Base-by-base conservation (phyloP, 2,797 vertebrate species). In the Linurgus olivaceus region DNA sequence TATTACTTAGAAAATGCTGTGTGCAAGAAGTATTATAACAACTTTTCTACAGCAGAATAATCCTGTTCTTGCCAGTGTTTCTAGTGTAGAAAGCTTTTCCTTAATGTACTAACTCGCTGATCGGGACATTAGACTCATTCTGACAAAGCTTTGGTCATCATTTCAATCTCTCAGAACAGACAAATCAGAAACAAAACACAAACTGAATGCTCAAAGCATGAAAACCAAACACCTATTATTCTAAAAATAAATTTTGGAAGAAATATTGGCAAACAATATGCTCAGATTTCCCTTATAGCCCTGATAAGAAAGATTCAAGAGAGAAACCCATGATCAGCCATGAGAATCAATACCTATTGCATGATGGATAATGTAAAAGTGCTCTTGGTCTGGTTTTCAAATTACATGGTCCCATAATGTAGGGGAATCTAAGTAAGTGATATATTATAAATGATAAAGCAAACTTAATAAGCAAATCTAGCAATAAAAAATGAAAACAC, bases 101-200 rank as follows among this genome's bases (percentile, higher is more conserved):
- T 66, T 91, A 31, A 62, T 58, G 17, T 47, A 58, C 13, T 51
- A 59, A 48, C 6, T 29, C 0, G 0, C 47, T 4, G 1, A 50
- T 31, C 5, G 6, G 33, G 52, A 61, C 20, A 51, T 40, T n/a
- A 66, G 38, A 82, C 40, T 73, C 5, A 0, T 58, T 72, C 63
- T 75, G 40, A 68, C 13, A 11, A 44, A 3, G 7, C 70, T 75
- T 54, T 59, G 16, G 28, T 88, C 31, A 47, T 45, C 2, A 33
- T 63, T 86, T 88, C 35, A 68, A 13, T 40, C 17, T 63, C 38
- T 65, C 35, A 28, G 25, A 88, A 72, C 5, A 55, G 10, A 48
- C 4, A 71, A 65, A 81, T 68, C 25, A 61, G 45, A 67, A 88
- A 67, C 3, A 76, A 59, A 66, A 10, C 6, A 40, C 4, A 79